Conservation (phyloP, 1,140 invertebrate species). For the Scaptomyza graminum region DNA sequence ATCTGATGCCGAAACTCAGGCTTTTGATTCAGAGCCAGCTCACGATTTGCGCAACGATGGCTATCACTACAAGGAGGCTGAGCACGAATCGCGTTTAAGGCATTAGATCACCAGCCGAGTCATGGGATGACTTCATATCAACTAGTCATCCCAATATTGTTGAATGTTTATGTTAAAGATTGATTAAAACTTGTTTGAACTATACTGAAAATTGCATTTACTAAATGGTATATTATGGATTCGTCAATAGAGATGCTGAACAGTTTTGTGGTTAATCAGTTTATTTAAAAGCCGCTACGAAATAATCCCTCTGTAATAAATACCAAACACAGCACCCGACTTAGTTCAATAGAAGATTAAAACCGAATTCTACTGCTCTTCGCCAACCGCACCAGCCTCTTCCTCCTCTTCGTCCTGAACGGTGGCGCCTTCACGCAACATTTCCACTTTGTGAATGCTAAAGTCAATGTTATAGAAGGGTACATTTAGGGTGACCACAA, state of each 20-base stretch:
- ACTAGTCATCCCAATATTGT: conserved; percentile 51
- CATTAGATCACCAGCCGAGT: conserved; percentile 50
- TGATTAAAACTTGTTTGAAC: conserved; percentile 43
- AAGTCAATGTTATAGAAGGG: conserved; percentile 80
- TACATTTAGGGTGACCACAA: conserved; percentile 85
- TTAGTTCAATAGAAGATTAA: neutral
- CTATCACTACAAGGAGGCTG: conserved; percentile 71
- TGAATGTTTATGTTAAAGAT: conserved; percentile 56
- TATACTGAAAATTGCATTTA: neutral
- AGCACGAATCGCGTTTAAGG: conserved; percentile 60
- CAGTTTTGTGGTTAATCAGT: neutral
- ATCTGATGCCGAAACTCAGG: conserved; percentile 54
- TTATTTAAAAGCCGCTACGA: conserved; percentile 18
- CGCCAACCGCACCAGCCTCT: conserved; percentile 32
- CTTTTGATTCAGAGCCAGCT: conserved; percentile 64
- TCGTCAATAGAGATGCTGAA: too few species aligned
- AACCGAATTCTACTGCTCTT: neutral
- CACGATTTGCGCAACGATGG: conserved; percentile 73
- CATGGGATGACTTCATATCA: conserved; percentile 15
- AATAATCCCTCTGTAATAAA: conserved; percentile 15
- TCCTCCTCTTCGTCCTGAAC: conserved; percentile 70
- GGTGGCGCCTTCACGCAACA: conserved; percentile 65
- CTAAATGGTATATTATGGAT: too few species aligned
- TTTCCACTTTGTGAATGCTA: conserved; percentile 75
- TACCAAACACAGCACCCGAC: conserved; percentile 12